phyloP scores from a whole-genome alignment of 2,113 vertebrate species.

The Lipophrys pholis region DNA sequence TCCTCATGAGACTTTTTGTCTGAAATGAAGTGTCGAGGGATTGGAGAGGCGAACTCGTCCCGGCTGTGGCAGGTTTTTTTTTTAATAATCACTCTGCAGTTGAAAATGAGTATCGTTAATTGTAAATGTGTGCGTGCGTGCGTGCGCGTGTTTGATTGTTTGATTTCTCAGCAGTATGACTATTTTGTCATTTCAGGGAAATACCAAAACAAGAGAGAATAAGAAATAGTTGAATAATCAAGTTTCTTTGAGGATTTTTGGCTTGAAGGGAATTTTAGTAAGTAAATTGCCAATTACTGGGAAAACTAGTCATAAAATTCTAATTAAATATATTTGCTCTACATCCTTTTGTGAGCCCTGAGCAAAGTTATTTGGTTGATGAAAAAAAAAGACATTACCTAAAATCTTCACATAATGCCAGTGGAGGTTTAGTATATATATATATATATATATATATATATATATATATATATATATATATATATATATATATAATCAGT shows the following conservation, averaged over 20 bases:
- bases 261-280: background rate
- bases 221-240: background rate
- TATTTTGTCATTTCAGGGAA: background rate
- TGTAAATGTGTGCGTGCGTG: background rate
- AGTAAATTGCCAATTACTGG: constrained; percentile 1
- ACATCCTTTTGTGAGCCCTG: background rate
- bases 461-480: too few relatives aligned
- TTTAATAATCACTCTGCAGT: constrained; percentile 11
- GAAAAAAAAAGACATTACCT: background rate
- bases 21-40: constrained; percentile 39
- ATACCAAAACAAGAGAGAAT: background rate
- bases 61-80: constrained; percentile 3
- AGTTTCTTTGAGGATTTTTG: background rate
- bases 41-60: background rate
- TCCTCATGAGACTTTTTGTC: constrained; percentile 19
- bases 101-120: background rate
- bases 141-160: background rate
- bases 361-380: constrained; percentile 1
- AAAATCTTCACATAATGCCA: background rate
- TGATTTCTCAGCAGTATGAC: background rate
- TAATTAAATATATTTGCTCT: background rate
- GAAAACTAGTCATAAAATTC: background rate
- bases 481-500: too few relatives aligned
- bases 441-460: too few relatives aligned
- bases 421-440: background rate